phyloP scores from a whole-genome alignment of 2,888 invertebrate genomes.

The Nysson spinosus region DNA sequence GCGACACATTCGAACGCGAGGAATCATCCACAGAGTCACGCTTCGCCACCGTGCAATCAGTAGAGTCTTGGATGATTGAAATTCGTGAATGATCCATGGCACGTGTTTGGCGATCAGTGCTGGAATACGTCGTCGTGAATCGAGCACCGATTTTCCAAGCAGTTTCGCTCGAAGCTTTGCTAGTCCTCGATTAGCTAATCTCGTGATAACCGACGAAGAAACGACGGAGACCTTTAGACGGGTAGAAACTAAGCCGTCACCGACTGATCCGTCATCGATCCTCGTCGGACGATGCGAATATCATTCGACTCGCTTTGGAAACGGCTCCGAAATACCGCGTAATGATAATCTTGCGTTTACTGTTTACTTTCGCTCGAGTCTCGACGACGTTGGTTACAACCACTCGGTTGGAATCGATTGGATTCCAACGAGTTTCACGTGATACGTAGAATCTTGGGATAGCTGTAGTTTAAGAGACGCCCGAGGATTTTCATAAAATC shows the following conservation, averaged over 20 bases:
- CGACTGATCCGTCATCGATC: constrained; percentile 68
- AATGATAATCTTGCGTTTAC: no score
- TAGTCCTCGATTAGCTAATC: constrained; percentile 6
- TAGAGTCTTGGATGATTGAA: constrained; percentile 45
- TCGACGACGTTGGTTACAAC: background rate
- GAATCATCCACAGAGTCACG: constrained; percentile 69
- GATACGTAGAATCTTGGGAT: constrained; percentile 34
- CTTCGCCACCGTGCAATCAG: constrained; percentile 73
- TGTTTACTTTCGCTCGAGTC: constrained; percentile 2
- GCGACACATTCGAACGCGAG: constrained; percentile 76
- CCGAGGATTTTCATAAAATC: constrained; percentile 17
- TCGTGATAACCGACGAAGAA: constrained; percentile 46
- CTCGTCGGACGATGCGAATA: constrained; percentile 30
- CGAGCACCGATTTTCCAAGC: constrained; percentile 11
- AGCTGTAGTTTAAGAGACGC: constrained; percentile 20
- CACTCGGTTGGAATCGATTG: background rate
- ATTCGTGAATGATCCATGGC: no score
- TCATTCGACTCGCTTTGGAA: background rate
- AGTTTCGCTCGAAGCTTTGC: constrained; percentile 24
- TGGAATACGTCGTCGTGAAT: no score
- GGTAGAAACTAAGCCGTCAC: constrained; percentile 61
- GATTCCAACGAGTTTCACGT: constrained; percentile 7
- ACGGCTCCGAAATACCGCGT: constrained; percentile 6
- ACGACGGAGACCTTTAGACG: constrained; percentile 67
- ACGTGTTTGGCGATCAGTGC: no score